Evolutionary conservation across 1,140 invertebrate genomes (phyloP).

Genomic region (Arctopsyche grandis): DNA sequence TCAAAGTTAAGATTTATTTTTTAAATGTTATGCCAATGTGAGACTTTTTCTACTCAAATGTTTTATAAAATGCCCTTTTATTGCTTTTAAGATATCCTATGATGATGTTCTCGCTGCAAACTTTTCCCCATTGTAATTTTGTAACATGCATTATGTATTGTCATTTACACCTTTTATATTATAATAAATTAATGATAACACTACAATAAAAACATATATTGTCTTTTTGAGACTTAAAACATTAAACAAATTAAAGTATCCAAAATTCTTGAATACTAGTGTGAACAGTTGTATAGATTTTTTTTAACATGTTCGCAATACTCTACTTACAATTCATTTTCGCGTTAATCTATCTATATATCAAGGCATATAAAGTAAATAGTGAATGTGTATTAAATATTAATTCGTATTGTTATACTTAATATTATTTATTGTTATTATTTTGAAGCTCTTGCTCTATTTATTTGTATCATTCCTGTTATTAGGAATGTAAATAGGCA

Average conservation of each 20-base stretch:
- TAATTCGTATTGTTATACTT: slow-evolving; percentile 44
- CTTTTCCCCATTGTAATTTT: slow-evolving; percentile 25
- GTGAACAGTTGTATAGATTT: slow-evolving; percentile 40
- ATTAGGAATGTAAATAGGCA: slow-evolving; percentile 35
- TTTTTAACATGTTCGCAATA: slow-evolving; percentile 41
- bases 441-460: slow-evolving; percentile 20
- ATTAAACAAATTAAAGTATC: background rate
- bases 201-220: slow-evolving; percentile 15
- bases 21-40: background rate
- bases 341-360: slow-evolving; percentile 23
- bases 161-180: slow-evolving; percentile 25
- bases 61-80: background rate
- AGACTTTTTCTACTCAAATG: slow-evolving; percentile 41
- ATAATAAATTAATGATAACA: slow-evolving; percentile 19
- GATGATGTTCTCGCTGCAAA: slow-evolving; percentile 10
- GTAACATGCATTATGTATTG: slow-evolving; percentile 20
- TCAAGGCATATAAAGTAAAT: slow-evolving; percentile 35
- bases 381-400: slow-evolving; percentile 45
- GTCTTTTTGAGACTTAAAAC: slow-evolving; percentile 9
- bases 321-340: slow-evolving; percentile 36
- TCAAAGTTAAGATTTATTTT: no score
- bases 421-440: slow-evolving; percentile 48
- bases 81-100: slow-evolving; percentile 34
- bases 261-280: background rate
- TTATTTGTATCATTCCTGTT: slow-evolving; percentile 28